Base-by-base conservation (phyloP, 2,797 vertebrate genomes). In the Microctenopoma stevenorrisi region DNA sequence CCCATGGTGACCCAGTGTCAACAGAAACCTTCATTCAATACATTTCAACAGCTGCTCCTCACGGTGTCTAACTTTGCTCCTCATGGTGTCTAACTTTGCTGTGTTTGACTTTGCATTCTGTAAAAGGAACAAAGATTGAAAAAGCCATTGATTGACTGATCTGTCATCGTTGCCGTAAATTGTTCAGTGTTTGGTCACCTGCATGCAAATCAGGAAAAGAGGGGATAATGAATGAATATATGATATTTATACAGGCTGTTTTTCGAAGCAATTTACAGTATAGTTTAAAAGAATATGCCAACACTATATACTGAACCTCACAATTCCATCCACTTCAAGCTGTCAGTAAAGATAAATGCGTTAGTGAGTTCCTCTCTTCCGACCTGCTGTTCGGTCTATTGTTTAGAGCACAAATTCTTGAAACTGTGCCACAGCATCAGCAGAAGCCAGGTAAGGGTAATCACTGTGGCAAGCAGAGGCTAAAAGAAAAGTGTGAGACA, bases 391-490 rank as follows among this genome's bases (percentile, higher is more conserved):
- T 72, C 10, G 10, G 47, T 60, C 38, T 74, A 22, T 72, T 38
- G 35, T 72, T 64, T 64, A 18, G 37, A 51, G 22, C 16, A 30
- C 47, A 74, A 73, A 35, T 30, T 53, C 37, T 22, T n/a, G 22
- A 68, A 63, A 78, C 53, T 77, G 69, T 79, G 76, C 50, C 75
- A 79, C 55, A 66, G 67, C 81, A 62, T 78, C 74, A 63, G 79
- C 69, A 56, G 64, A 72, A 79, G 64, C 70, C 81, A 77, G 87
- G 86, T 88, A 71, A 79, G 81, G 76, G 81, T 88, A 83, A 91
- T 92, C 83, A 83, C 57, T 50, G 74, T 83, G 78, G 74, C 81
- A 68, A 82, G 87, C 52, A 68, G 65, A 77, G 85, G 88, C 84
- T 83, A 74, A 83, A 69, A 67, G 61, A 78, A 84, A 85, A 82